Conservation (phyloP, 2,888 invertebrate species). For the Polyploca ridens region DNA sequence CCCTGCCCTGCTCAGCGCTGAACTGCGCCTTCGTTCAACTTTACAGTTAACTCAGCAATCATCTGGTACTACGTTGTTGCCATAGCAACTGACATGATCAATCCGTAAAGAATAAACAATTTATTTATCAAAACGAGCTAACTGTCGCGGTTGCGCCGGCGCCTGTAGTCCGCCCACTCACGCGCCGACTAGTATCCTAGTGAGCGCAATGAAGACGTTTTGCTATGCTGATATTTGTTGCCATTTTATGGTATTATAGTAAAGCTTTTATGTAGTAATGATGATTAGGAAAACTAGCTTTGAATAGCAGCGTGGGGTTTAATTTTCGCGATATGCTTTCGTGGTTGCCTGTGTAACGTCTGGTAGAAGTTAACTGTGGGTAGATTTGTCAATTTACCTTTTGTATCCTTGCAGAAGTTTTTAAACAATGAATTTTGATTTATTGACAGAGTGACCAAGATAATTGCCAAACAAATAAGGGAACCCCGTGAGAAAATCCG, state of each 20-base stretch:
- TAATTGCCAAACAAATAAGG: too few species aligned
- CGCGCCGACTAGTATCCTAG: constrained; percentile 7
- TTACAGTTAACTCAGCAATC: too few species aligned
- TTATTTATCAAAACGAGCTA: constrained; percentile 14
- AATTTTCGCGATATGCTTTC: background rate
- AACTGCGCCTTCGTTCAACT: too few species aligned
- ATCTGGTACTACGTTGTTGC: background rate
- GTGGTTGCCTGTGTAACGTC: too few species aligned
- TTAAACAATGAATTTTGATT: too few species aligned
- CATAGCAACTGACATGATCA: background rate
- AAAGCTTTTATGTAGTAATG: background rate
- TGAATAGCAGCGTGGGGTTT: background rate
- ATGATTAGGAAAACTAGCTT: background rate
- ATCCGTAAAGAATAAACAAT: constrained; percentile 13
- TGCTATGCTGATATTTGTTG: too few species aligned
- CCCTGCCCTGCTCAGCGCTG: too few species aligned
- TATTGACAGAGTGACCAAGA: too few species aligned
- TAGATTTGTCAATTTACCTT: too few species aligned
- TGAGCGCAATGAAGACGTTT: constrained; percentile 5
- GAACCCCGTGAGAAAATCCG: background rate
- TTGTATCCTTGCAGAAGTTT: too few species aligned
- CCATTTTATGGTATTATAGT: constrained; percentile 29
- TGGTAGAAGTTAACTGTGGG: too few species aligned
- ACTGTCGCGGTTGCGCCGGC: constrained; percentile 16
- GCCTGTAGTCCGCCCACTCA: constrained; percentile 18